Evolutionary conservation across 1,140 invertebrate genomes (phyloP).

Genomic region (Caenorhabditis tropicalis): DNA sequence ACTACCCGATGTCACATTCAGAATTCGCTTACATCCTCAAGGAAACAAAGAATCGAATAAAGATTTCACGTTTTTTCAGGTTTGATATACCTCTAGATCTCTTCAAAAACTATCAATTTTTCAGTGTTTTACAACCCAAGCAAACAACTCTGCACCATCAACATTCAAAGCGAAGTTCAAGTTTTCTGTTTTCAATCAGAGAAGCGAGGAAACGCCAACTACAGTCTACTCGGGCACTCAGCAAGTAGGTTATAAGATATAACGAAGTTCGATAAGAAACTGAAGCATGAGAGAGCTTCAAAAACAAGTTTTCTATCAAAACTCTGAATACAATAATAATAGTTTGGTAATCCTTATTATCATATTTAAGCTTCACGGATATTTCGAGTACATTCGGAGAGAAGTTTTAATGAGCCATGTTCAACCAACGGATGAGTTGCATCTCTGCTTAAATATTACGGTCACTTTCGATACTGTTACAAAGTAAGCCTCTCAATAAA

Average conservation of each 20-base stretch:
- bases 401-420: conserved; percentile 65
- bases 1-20: conserved; percentile 57
- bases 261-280: too few species aligned
- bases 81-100: conserved; percentile 29
- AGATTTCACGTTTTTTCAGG: conserved; percentile 72
- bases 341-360: background rate
- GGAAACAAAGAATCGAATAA: conserved; percentile 72
- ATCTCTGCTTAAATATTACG: conserved; percentile 62
- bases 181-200: conserved; percentile 65
- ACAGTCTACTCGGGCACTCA: conserved; percentile 70
- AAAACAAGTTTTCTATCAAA: too few species aligned
- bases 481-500: conserved; percentile 18
- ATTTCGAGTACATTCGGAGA: conserved; percentile 71
- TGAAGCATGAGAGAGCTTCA: too few species aligned
- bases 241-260: conserved; percentile 61
- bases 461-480: conserved; percentile 70
- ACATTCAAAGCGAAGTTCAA: conserved; percentile 68
- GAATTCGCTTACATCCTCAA: conserved; percentile 70
- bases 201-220: conserved; percentile 67
- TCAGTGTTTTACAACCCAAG: conserved; percentile 63
- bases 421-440: conserved; percentile 62
- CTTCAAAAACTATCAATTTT: background rate
- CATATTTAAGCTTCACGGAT: conserved; percentile 66
- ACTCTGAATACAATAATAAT: too few species aligned
- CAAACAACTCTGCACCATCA: background rate